Evolutionary conservation across 2,113 vertebrate species (phyloP).

Genomic region (Vimba vimba): DNA sequence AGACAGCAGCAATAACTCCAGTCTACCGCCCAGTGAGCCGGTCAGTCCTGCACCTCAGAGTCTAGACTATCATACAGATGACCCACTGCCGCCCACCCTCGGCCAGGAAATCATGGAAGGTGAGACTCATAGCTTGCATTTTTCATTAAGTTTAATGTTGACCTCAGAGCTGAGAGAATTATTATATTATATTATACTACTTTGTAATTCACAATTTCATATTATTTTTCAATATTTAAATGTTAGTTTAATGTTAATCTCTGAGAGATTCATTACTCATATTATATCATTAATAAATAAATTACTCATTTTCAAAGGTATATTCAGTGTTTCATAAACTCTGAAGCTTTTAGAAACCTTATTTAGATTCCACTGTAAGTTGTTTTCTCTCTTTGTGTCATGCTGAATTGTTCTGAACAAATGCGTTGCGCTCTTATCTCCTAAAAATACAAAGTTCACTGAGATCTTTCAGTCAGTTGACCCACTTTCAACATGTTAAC

Average conservation of each 20-base stretch:
- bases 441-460: not conserved
- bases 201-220: not conserved
- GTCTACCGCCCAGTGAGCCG: slow-evolving; percentile 86
- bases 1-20: slow-evolving; percentile 89
- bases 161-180: not conserved
- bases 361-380: not conserved
- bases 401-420: not conserved
- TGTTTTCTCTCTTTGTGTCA: not conserved
- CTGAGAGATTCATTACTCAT: not conserved
- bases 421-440: not conserved
- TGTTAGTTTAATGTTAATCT: too few species aligned
- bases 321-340: not conserved
- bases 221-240: not conserved
- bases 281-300: not conserved
- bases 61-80: slow-evolving; percentile 80
- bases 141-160: not conserved
- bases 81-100: slow-evolving; percentile 86
- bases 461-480: not conserved
- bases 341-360: not conserved
- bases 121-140: slow-evolving; percentile 57
- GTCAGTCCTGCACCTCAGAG: slow-evolving; percentile 83
- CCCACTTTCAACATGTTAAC: not conserved
- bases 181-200: not conserved
- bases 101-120: slow-evolving; percentile 86
- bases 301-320: not conserved